Evolutionary conservation across 2,797 vertebrate species (phyloP), one percentile per base, ranked within the genome.

Genomic region (Cirrhinus molitorella): DNA sequence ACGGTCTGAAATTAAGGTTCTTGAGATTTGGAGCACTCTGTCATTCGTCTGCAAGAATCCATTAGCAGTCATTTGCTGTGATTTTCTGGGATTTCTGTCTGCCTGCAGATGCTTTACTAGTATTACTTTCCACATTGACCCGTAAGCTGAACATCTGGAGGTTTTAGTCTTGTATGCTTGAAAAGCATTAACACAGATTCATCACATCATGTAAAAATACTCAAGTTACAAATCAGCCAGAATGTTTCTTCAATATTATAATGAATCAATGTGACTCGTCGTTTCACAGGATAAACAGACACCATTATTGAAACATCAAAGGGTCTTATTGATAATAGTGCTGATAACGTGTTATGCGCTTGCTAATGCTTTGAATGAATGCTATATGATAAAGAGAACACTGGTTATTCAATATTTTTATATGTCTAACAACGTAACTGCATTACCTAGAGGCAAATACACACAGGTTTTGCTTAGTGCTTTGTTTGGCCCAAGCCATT

Each of bases 11-110:
- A 21, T 59, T 2, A 47, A 72, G 53, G 25, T 47, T 59, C 65
- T 72, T 63, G 12, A 71, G 25, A 81, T 53, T 51, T 82, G 47
- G 6, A 74, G 31, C 10, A 14, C 57, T 71, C 51, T 25, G 40
- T 49, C 80, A 74, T 66, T 49, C 73, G 28, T 51, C 70, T 65
- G 80, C 14, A 49, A 45, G 53, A 82, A 37, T 75, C 70, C 70
- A 75, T 75, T 82, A 75, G 55, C 45, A 53, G 59, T 7, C 70
- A 66, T 74, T 74, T 75, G n/a, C 16, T 28, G 59, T 12, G 23
- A 51, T 75, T 51, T 53, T 59, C n/a, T 45, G n/a, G 19, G 55
- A 47, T 74, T 75, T 68, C 31, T 59, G 25, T 76, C 55, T 31
- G 25, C 28, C 43, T 34, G 37, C 55, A 19, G 55, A 45, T 25